Evolutionary conservation across 2,888 invertebrate genomes (phyloP).

Genomic region (Temnothorax ravouxi): DNA sequence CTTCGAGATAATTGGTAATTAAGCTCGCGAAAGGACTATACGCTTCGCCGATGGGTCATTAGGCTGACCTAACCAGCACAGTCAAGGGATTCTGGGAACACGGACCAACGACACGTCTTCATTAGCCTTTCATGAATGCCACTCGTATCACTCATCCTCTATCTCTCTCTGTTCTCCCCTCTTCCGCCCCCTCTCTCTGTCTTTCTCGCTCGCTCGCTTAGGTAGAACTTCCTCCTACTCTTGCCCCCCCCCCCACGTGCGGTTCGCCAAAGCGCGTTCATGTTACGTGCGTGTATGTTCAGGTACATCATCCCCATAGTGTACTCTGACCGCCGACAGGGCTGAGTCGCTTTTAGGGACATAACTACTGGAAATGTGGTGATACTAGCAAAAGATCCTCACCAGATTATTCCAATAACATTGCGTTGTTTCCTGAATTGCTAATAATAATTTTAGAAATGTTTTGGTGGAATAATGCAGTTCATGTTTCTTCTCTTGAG

Average conservation of each 20-base stretch:
- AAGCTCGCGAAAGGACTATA: conserved; percentile 78
- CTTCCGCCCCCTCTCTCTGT: conserved; percentile 35
- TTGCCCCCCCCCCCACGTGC: conserved; percentile 25
- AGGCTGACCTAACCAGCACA: conserved; percentile 69
- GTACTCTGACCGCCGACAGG: background rate
- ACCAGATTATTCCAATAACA: conserved; percentile 17
- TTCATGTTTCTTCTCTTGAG: background rate
- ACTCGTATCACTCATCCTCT: conserved; percentile 60
- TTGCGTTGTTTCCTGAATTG: background rate
- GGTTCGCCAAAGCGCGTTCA: conserved; percentile 56
- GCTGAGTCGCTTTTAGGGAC: conserved; percentile 8
- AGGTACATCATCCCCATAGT: conserved; percentile 9
- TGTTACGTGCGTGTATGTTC: conserved; percentile 19
- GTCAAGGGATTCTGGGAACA: conserved; percentile 82
- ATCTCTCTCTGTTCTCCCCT: conserved; percentile 25
- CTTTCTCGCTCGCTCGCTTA: background rate
- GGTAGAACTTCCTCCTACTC: background rate
- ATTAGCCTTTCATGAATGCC: conserved; percentile 85
- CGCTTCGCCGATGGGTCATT: conserved; percentile 70
- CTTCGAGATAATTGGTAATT: conserved; percentile 81
- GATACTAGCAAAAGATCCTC: conserved; percentile 1
- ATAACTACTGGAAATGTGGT: conserved; percentile 14
- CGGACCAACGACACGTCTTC: conserved; percentile 83
- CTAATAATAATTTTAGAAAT: conserved; percentile 24
- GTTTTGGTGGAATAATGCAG: background rate